Base-by-base conservation (phyloP, 2,797 vertebrate species). In the Syngnathus acus region DNA sequence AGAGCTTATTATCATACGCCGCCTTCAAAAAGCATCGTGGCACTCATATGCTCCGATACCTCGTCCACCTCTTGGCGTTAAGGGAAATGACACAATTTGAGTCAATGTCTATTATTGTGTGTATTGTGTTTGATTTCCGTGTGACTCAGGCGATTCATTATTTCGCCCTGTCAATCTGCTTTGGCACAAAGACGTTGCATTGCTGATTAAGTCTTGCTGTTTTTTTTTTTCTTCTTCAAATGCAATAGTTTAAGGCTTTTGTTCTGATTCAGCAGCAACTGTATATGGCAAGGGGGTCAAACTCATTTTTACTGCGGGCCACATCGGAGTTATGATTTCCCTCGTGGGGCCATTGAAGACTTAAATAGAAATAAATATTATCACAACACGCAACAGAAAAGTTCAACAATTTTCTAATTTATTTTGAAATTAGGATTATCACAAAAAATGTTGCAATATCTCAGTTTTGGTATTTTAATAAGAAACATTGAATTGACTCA, bases 1-100 rank as follows among this genome's bases (percentile, higher is more conserved):
- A 87, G 84, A 86, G 82, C 87, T 79, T 84, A 88, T 90, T 91
- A 89, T 90, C 87, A 89, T 87, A 75, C 72, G 63, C 74, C 79
- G 78, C 83, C 85, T 90, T 89, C 78, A 86, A 84, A 84, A 32
- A 88, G 84, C 79, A 68, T 72, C 77, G 79, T 64, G 53, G 9
- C 19, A 69, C 82, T 83, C 73, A 40, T 72, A 76, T 81, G 68
- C 79, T 84, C 80, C 80, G 75, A 85, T 83, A 82, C 76, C 83
- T 84, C 82, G 81, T 77, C 70, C 70, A 63, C 62, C 5, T 38
- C 69, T 78, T 64, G 11, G 45, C 26, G 26, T 64, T 64, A n/a
- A 38, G 47, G 37, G 62, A 51, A 48, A 83, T 83, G 72, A 73
- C 74, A 82, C 77, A 72, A 82, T 79, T 69, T 76, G 65, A 86